These are phyloP conservation scores for Unio pictorum DNA, from an alignment of 2,888 invertebrate genomes.

Conservation along the genomic window DNA sequence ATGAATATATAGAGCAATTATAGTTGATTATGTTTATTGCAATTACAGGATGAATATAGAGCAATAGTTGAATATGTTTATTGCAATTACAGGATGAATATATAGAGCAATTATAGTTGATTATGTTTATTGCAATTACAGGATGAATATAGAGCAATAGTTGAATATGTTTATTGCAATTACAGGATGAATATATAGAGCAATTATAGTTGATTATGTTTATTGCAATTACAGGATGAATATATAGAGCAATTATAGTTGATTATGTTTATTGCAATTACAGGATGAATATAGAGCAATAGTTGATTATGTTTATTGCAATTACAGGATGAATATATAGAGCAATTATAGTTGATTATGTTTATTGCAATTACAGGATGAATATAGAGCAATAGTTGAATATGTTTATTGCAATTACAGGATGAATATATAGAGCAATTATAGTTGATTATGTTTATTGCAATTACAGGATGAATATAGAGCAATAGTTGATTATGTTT, in stretches of 20 bases:
- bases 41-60: constrained; percentile 77
- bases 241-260: no score
- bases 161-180: constrained; percentile 9
- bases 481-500: no score
- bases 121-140: no score
- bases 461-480: constrained; percentile 77
- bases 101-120: no score
- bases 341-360: no score
- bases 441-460: no score
- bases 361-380: constrained; percentile 75
- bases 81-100: constrained; percentile 77
- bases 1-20: constrained; percentile 75
- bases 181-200: constrained; percentile 78
- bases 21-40: no score
- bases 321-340: constrained; percentile 77
- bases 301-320: no score
- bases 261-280: constrained; percentile 24
- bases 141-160: no score
- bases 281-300: constrained; percentile 77
- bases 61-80: no score
- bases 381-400: constrained; percentile 70
- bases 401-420: constrained; percentile 67
- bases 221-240: constrained; percentile 77
- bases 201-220: no score
- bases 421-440: constrained; percentile 77